Evolutionary conservation across 1,140 invertebrate genomes (phyloP).

Genomic region (Triops cancriformis): DNA sequence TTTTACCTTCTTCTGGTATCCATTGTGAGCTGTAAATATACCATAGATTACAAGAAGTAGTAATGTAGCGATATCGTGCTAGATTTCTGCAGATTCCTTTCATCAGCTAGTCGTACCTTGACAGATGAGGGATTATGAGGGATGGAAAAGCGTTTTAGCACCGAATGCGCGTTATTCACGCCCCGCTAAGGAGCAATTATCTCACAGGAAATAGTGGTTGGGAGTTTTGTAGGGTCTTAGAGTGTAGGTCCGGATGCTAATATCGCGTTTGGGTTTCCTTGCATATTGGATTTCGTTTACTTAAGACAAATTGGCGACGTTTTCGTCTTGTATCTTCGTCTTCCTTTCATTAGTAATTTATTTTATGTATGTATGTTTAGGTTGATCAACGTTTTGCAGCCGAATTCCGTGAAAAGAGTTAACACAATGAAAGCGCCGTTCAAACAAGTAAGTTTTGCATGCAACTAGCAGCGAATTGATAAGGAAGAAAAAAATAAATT

Average conservation of each 20-base stretch:
- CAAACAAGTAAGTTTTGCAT: constrained; percentile 40
- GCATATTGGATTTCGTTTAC: background rate
- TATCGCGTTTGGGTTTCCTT: background rate
- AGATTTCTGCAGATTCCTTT: too few species aligned
- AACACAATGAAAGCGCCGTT: constrained; percentile 43
- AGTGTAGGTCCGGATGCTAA: background rate
- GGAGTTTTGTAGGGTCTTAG: background rate
- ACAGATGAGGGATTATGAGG: background rate
- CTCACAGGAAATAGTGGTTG: background rate
- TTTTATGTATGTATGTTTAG: constrained; percentile 32
- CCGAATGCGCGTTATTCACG: background rate
- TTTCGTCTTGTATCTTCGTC: background rate
- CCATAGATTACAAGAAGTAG: too few species aligned
- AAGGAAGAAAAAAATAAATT: background rate
- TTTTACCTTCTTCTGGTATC: background rate
- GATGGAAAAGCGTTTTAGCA: background rate
- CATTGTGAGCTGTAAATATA: too few species aligned
- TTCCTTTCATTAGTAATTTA: background rate
- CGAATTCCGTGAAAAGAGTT: constrained; percentile 40
- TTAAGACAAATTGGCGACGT: background rate
- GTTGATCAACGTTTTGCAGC: constrained; percentile 40
- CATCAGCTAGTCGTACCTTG: too few species aligned
- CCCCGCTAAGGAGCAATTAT: background rate
- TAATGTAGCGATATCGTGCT: too few species aligned
- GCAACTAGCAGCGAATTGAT: background rate